Conservation (phyloP, 2,113 vertebrate species). For the Amblyornis subalaris region DNA sequence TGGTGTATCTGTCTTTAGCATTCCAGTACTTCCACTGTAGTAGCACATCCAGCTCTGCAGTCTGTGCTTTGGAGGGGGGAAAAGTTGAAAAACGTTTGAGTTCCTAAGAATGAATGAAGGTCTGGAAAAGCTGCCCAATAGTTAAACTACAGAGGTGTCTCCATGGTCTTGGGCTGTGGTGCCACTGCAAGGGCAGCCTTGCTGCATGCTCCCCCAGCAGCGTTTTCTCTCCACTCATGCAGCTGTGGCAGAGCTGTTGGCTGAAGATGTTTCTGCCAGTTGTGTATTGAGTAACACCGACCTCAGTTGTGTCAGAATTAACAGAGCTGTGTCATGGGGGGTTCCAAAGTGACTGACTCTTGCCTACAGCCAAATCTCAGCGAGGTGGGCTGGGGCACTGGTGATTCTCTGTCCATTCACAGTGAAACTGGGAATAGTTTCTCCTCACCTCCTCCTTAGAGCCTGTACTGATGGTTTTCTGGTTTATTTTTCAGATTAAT, state of each 20-base stretch:
- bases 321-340: fast-evolving
- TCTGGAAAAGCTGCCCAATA: background rate
- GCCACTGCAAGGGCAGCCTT: background rate
- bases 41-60: background rate
- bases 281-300: fast-evolving
- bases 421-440: background rate
- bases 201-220: background rate
- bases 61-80: background rate
- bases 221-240: background rate
- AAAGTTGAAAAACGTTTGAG: background rate
- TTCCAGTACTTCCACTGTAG: background rate
- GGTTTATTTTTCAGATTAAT: slow-evolving; percentile 80
- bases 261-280: background rate
- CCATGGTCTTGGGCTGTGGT: background rate
- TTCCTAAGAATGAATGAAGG: background rate
- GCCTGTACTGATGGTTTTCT: background rate
- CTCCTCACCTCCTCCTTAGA: background rate
- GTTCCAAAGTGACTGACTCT: background rate
- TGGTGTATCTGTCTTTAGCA: background rate
- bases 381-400: too few relatives aligned
- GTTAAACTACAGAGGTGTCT: background rate
- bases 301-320: background rate
- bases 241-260: background rate
- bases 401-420: background rate
- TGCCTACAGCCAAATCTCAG: background rate